Evolutionary conservation across 2,113 vertebrate genomes (phyloP).

Genomic region (Takifugu flavidus): DNA sequence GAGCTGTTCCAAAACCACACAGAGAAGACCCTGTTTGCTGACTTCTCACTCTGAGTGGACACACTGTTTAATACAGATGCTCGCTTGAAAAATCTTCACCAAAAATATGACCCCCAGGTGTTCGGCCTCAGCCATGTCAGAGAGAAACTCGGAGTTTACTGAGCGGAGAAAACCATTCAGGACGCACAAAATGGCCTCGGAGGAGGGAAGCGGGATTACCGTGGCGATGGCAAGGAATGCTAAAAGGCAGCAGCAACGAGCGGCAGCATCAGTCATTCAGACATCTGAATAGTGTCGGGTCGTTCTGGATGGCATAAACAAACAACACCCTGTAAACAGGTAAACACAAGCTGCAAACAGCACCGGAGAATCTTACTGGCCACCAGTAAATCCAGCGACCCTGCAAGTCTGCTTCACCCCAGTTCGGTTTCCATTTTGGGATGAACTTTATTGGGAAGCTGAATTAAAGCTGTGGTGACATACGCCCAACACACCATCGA

Average conservation of each 20-base stretch:
- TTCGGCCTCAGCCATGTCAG: too few species aligned
- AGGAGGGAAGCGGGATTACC: not conserved
- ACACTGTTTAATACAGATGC: conserved; percentile 36
- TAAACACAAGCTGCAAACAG: too few species aligned
- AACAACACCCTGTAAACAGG: conserved; percentile 5
- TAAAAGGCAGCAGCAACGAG: conserved; percentile 5
- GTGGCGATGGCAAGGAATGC: conserved; percentile 1
- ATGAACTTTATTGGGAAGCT: too few species aligned
- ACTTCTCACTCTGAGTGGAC: conserved; percentile 51
- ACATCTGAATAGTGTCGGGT: conserved; percentile 13
- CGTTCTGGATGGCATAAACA: conserved; percentile 27
- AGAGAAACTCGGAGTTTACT: not conserved
- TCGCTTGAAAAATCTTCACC: conserved; percentile 5
- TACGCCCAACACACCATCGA: too few species aligned
- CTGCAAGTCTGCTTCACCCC: too few species aligned
- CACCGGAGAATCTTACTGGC: too few species aligned
- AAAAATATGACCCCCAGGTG: not conserved
- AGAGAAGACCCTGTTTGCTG: conserved; percentile 64
- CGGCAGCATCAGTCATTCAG: conserved; percentile 17
- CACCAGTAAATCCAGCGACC: too few species aligned
- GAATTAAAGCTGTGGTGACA: too few species aligned
- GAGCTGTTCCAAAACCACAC: conserved; percentile 66
- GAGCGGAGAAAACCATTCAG: not conserved
- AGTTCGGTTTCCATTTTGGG: too few species aligned
- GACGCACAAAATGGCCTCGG: not conserved